Conservation (phyloP, 2,888 invertebrate genomes). For the Sesia apiformis region DNA sequence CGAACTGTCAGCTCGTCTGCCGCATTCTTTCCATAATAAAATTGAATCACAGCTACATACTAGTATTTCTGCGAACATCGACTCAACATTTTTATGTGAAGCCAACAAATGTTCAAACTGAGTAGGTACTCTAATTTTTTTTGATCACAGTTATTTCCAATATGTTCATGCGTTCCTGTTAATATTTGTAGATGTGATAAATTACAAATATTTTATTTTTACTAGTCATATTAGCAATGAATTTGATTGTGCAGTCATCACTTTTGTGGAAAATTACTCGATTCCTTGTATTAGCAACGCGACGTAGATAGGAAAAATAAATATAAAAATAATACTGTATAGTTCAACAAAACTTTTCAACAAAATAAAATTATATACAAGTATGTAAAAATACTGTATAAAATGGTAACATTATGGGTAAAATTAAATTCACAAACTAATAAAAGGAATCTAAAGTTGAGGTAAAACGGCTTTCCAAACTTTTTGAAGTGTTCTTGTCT, state of each 20-base stretch:
- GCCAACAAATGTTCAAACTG: no score
- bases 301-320: constrained; percentile 21
- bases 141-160: no score
- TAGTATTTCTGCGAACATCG: no score
- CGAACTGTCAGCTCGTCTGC: no score
- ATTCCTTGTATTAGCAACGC: constrained; percentile 28
- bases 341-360: constrained; percentile 10
- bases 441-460: constrained; percentile 26
- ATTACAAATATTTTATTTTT: no score
- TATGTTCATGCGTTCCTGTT: no score
- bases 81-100: no score
- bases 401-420: constrained; percentile 51
- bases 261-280: constrained; percentile 2
- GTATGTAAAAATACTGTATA: constrained; percentile 21
- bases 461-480: background rate
- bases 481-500: background rate
- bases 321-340: constrained; percentile 43
- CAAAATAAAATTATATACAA: constrained; percentile 18
- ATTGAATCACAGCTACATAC: no score
- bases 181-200: no score
- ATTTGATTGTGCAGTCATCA: background rate
- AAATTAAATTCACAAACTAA: constrained; percentile 31
- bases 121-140: no score
- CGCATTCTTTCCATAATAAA: no score
- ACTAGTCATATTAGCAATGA: background rate